A percentile compares a stretch with the other conserved stretches of the same genome.
Evolutionary conservation across 2,113 vertebrate species (phyloP).

Genomic region (Pygoscelis antarcticus): DNA sequence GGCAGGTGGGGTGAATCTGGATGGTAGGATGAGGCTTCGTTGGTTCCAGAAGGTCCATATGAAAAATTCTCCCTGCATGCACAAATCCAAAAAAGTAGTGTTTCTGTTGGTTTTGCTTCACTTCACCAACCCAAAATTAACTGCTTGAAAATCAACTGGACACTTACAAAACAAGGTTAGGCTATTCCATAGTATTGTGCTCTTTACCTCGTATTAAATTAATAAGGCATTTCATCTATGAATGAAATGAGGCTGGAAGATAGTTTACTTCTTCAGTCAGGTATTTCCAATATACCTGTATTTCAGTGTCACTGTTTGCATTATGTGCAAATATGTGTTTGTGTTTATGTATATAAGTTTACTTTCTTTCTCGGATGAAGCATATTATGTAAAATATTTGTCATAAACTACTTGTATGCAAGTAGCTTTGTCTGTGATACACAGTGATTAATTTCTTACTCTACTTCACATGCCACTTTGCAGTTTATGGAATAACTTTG

Average conservation of each 20-base stretch:
- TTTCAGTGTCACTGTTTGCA: not conserved
- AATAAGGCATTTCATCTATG: not conserved
- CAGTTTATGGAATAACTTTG: not conserved
- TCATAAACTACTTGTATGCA: not conserved
- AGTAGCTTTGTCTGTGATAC: not conserved
- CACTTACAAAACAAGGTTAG: not conserved
- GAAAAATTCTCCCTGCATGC: not conserved
- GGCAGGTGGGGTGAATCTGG: not conserved
- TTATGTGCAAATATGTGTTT: not conserved
- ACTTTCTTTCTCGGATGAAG: not conserved
- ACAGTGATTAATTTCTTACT: not conserved
- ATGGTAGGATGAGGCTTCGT: not conserved
- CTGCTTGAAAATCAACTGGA: not conserved
- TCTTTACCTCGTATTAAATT: not conserved
- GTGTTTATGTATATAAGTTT: not conserved
- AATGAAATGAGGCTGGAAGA: not conserved
- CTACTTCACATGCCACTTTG: not conserved
- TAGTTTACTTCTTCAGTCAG: not conserved
- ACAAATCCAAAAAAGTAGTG: fast-evolving
- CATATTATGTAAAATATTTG: not conserved
- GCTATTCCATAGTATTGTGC: not conserved
- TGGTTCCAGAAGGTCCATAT: not conserved
- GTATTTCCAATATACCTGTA: not conserved
- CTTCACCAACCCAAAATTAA: not conserved
- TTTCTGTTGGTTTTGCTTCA: not conserved